Conservation (phyloP, 2,113 vertebrate species). For the Dunckerocampus dactyliophorus region DNA sequence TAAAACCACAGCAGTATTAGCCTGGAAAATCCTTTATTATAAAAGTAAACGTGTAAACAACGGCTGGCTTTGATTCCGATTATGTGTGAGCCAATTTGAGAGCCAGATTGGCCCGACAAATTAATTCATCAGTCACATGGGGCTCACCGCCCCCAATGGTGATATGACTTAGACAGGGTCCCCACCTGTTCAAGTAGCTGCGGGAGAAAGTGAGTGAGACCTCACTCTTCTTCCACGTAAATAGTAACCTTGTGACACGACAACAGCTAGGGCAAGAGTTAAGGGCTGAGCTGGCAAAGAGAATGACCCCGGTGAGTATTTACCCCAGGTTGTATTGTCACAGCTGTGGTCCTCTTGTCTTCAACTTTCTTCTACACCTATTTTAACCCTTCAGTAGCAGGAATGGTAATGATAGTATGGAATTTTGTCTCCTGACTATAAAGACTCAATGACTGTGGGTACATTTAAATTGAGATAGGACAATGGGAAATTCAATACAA, state of each 20-base stretch:
- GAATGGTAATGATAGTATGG: neutral
- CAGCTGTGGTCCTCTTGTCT: constrained; percentile 58
- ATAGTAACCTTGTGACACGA: constrained; percentile 18
- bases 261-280: constrained; percentile 26
- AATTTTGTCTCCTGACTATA: neutral
- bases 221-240: constrained; percentile 24
- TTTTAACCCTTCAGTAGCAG: neutral
- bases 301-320: constrained; percentile 21
- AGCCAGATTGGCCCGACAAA: no score
- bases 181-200: constrained; percentile 50
- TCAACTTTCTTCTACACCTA: neutral
- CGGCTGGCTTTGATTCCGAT: no score
- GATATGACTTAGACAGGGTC: constrained; percentile 14
- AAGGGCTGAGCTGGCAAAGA: constrained; percentile 31
- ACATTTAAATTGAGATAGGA: no score
- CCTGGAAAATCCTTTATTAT: no score
- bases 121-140: no score
- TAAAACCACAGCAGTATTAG: no score
- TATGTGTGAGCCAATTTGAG: no score
- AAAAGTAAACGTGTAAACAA: no score
- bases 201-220: constrained; percentile 45
- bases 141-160: neutral
- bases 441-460: no score
- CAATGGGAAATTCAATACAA: no score
- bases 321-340: constrained; percentile 46